phyloP scores from a whole-genome alignment of 2,888 invertebrate genomes.

The Andrena minutula region DNA sequence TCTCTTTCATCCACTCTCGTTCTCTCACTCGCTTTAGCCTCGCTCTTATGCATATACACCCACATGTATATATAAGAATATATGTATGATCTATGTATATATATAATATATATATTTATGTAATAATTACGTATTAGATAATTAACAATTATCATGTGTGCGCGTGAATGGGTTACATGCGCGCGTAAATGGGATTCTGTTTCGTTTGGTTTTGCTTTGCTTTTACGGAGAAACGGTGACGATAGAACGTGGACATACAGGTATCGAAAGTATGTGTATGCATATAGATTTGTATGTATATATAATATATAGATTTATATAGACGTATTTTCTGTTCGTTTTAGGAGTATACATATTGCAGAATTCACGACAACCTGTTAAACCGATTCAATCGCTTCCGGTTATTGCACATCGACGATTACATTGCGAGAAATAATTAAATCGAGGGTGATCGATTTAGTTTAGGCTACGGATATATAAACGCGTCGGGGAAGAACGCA shows the following conservation, averaged over 20 bases:
- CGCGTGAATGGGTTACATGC: conserved; percentile 12
- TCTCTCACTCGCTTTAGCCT: conserved; percentile 12
- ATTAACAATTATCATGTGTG: conserved; percentile 39
- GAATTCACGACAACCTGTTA: conserved; percentile 40
- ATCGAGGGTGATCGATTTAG: conserved; percentile 18
- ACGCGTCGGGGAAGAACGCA: not conserved
- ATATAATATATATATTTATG: conserved; percentile 25
- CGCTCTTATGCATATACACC: conserved; percentile 40
- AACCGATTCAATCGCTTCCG: conserved; percentile 36
- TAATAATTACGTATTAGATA: conserved; percentile 45
- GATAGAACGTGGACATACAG: conserved; percentile 49
- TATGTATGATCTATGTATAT: conserved; percentile 45
- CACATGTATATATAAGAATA: conserved; percentile 55
- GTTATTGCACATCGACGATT: conserved; percentile 46
- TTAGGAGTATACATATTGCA: conserved; percentile 44
- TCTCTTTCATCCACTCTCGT: not conserved
- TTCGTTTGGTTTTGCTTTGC: not conserved
- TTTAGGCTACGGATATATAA: conserved; percentile 7
- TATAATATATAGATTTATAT: conserved; percentile 15
- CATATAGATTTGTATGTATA: conserved; percentile 13
- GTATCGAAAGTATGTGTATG: conserved; percentile 47
- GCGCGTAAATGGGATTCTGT: conserved; percentile 13
- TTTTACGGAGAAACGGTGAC: conserved; percentile 38
- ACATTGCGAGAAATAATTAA: conserved; percentile 13
- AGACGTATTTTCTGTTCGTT: conserved; percentile 14